phyloP scores from a whole-genome alignment of 2,797 vertebrate genomes.

The Rhynchotus rufescens region DNA sequence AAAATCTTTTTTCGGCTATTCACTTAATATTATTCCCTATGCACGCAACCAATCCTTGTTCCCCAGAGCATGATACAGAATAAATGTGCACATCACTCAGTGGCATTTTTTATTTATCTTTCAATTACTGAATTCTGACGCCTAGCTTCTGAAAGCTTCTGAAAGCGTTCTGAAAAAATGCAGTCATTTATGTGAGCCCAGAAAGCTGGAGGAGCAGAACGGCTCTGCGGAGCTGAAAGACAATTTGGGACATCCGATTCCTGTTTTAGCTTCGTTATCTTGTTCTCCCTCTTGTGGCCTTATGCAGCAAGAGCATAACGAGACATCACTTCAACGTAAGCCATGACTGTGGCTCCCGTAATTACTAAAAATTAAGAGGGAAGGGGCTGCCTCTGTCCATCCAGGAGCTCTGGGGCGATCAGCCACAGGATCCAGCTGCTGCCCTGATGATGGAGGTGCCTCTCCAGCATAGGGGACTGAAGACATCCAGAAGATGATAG shows the following conservation, averaged over 20 bases:
- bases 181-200: background rate
- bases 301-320: background rate
- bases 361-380: fast-evolving
- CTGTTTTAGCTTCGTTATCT: background rate
- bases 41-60: background rate
- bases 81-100: fast-evolving
- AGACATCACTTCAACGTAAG: background rate
- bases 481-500: too few relatives aligned
- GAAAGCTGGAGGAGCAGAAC: background rate
- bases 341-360: fast-evolving
- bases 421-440: background rate
- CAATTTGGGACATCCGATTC: background rate
- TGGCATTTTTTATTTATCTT: constrained; percentile 1
- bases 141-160: background rate
- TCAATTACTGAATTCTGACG: background rate
- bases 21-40: background rate
- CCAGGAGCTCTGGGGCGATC: background rate
- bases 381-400: too few relatives aligned
- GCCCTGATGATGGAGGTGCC: background rate
- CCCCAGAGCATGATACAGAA: fast-evolving
- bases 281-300: constrained; percentile 62
- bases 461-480: too few relatives aligned
- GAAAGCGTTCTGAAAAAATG: background rate
- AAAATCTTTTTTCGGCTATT: background rate
- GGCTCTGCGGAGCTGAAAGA: background rate